Conservation (phyloP, 2,113 vertebrate species). For the Polypterus bichir region DNA sequence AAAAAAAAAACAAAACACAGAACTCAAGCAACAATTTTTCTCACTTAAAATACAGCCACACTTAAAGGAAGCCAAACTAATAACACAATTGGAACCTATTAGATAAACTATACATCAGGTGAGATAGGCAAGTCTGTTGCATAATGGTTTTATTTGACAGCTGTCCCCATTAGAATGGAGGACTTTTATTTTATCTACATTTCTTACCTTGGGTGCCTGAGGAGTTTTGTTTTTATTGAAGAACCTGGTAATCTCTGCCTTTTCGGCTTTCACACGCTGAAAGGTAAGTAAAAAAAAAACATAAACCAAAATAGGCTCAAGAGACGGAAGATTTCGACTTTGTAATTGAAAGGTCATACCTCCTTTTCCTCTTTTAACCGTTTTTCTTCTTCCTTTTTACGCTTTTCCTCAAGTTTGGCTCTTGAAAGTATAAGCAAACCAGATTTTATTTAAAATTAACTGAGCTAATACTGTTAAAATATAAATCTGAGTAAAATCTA, state of each 20-base stretch:
- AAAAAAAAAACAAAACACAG: no score
- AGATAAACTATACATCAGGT: no score
- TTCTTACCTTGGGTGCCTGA: conserved; percentile 75
- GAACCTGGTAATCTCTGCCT: conserved; percentile 88
- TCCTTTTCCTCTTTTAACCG: conserved; percentile 86
- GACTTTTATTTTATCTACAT: neutral
- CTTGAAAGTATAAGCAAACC: conserved; percentile 33
- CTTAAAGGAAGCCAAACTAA: no score
- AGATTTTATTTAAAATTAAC: no score
- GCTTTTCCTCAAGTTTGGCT: conserved; percentile 88
- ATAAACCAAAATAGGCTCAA: neutral
- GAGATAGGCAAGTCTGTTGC: no score
- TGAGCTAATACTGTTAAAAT: no score
- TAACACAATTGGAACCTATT: no score
- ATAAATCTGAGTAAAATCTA: neutral
- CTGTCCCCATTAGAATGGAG: no score
- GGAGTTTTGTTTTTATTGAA: conserved; percentile 86
- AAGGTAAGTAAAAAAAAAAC: conserved; percentile 14
- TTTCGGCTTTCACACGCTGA: conserved; percentile 85
- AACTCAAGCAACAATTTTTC: no score
- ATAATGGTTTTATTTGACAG: no score
- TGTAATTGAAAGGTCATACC: conserved; percentile 36
- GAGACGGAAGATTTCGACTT: neutral
- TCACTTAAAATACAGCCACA: no score
- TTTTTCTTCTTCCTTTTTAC: conserved; percentile 92